A percentile compares a stretch with the other conserved stretches of the same genome.
These are phyloP conservation scores for Norana najaformis DNA, from an alignment of 2,888 invertebrate genomes.

Conservation along the genomic window DNA sequence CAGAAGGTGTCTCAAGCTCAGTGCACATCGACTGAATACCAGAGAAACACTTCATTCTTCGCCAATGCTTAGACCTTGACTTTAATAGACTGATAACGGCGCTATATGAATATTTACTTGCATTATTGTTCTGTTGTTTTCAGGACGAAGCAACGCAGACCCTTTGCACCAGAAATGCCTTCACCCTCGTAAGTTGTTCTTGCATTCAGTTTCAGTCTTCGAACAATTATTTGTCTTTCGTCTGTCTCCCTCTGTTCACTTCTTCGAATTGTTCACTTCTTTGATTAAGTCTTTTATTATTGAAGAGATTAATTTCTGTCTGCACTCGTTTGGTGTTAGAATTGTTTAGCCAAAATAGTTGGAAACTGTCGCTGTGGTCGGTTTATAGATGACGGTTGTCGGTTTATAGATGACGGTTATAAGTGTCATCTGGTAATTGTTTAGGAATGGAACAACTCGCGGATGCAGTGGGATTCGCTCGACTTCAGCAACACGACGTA, in stretches of 20 bases:
- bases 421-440: background rate
- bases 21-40: too few species aligned
- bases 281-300: background rate
- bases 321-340: background rate
- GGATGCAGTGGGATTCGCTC: conserved; percentile 21
- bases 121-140: background rate
- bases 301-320: background rate
- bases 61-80: background rate
- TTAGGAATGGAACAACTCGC: conserved; percentile 13
- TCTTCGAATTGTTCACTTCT: background rate
- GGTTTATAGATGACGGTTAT: background rate
- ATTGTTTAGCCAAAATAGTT: background rate
- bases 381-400: background rate
- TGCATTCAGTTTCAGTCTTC: background rate
- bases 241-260: too few species aligned
- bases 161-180: conserved; percentile 14
- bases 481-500: conserved; percentile 18
- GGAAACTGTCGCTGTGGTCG: background rate
- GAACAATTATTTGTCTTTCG: background rate
- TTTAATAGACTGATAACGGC: background rate
- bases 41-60: background rate
- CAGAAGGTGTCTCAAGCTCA: too few species aligned
- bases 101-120: background rate
- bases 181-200: background rate
- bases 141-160: conserved; percentile 8